A percentile compares a stretch with the other conserved stretches of the same genome.
Conservation (phyloP, 2,797 vertebrate genomes). For the Artibeus jamaicensis region DNA sequence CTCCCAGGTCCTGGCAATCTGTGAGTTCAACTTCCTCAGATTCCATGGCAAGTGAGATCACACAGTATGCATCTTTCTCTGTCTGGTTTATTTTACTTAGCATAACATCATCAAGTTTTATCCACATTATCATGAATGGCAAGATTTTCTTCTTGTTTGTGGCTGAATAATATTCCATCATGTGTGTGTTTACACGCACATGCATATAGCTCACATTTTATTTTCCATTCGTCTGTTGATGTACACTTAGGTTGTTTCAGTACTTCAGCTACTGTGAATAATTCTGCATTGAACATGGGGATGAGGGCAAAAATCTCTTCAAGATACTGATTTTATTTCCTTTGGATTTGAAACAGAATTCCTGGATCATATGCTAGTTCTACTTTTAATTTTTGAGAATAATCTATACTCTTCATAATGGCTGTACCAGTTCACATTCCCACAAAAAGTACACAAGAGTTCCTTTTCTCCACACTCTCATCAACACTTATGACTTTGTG, state of each 20-base stretch:
- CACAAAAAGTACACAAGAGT: not conserved
- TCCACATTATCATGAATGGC: not conserved
- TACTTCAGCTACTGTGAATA: not conserved
- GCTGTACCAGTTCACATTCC: not conserved
- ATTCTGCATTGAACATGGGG: not conserved
- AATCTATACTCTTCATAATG: not conserved
- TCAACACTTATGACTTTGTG: not conserved
- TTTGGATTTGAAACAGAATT: not conserved
- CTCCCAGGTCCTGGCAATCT: not conserved
- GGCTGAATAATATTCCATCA: not conserved
- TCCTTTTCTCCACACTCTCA: not conserved
- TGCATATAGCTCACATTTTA: not conserved
- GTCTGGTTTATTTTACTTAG: not conserved
- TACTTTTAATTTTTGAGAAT: not conserved
- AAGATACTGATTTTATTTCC: not conserved
- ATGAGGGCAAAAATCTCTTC: not conserved
- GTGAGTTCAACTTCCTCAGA: not conserved
- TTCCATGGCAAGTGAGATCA: not conserved
- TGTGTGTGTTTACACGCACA: not conserved
- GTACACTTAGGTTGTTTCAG: not conserved
- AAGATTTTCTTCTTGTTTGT: not conserved
- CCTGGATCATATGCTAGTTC: not conserved
- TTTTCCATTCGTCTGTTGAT: not conserved
- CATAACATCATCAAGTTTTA: not conserved
- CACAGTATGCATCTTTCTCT: not conserved